These are phyloP conservation scores for Vultur gryphus DNA, from an alignment of 2,797 vertebrate species.

Conservation along the genomic window DNA sequence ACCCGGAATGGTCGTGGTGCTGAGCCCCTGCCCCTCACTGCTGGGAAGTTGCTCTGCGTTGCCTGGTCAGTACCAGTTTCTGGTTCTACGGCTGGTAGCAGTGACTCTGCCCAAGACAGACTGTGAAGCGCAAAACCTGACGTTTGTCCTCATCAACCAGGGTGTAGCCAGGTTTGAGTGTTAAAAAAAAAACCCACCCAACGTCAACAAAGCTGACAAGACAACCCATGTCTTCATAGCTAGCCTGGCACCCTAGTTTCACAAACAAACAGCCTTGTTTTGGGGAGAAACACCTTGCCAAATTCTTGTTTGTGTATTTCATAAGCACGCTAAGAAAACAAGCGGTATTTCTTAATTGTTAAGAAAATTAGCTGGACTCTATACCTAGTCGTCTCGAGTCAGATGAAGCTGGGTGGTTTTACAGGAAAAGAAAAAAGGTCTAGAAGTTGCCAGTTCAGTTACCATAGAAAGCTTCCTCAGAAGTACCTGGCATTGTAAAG, in stretches of 20 bases:
- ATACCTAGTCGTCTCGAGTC: not conserved
- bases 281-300: not conserved
- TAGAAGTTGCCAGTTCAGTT: not conserved
- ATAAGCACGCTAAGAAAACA: not conserved
- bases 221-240: not conserved
- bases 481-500: not conserved
- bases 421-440: not conserved
- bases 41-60: not conserved
- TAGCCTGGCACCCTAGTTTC: not conserved
- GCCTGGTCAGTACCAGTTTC: not conserved
- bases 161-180: not conserved
- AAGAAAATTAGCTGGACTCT: not conserved
- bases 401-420: not conserved
- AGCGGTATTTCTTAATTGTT: not conserved
- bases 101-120: not conserved
- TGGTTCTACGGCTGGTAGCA: not conserved
- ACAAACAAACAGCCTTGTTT: not conserved
- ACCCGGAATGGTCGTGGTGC: rapidly evolving
- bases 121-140: not conserved
- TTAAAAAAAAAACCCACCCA: not conserved
- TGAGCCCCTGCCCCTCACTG: not conserved
- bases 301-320: not conserved
- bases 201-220: not conserved
- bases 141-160: not conserved
- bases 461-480: not conserved